Percentiles rank a stretch among this genome's conserved stretches.
These are phyloP conservation scores for Aptenodytes forsteri DNA, from an alignment of 2,113 vertebrate genomes.

Conservation along the genomic window DNA sequence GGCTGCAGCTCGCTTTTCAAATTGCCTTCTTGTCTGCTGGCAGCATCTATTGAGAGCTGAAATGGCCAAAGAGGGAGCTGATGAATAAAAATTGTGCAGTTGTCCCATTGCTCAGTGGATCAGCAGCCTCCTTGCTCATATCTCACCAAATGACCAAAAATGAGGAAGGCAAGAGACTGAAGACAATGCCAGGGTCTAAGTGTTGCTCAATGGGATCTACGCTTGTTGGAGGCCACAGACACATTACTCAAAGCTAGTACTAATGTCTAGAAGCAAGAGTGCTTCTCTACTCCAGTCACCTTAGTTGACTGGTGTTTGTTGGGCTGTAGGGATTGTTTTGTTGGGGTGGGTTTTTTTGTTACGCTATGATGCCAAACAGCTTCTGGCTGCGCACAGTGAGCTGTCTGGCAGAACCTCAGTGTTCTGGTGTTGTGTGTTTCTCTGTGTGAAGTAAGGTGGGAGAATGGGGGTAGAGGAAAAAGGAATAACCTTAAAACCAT, in stretches of 20 bases:
- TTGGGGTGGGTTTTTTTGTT: not conserved
- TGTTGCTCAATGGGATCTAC: accelerated
- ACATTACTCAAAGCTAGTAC: not conserved
- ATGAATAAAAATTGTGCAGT: not conserved
- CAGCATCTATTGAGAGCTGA: not conserved
- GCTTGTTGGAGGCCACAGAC: not conserved
- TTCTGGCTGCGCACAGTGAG: not conserved
- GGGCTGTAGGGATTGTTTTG: not conserved
- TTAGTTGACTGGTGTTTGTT: not conserved
- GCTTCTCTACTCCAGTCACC: not conserved
- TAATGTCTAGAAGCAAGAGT: not conserved
- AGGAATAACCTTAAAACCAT: not conserved
- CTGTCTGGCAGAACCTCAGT: not conserved
- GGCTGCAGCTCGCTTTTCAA: not conserved
- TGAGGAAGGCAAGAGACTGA: not conserved
- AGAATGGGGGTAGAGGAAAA: not conserved
- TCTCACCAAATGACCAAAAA: not conserved
- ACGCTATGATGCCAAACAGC: accelerated
- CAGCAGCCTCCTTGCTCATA: not conserved
- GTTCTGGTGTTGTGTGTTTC: not conserved
- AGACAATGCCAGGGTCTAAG: accelerated
- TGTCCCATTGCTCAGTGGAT: not conserved
- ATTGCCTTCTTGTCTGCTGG: not conserved
- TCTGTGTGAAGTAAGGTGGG: not conserved
- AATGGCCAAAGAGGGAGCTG: not conserved